Base-by-base conservation (phyloP, 2,113 vertebrate genomes). In the Malaclemys terrapin region DNA sequence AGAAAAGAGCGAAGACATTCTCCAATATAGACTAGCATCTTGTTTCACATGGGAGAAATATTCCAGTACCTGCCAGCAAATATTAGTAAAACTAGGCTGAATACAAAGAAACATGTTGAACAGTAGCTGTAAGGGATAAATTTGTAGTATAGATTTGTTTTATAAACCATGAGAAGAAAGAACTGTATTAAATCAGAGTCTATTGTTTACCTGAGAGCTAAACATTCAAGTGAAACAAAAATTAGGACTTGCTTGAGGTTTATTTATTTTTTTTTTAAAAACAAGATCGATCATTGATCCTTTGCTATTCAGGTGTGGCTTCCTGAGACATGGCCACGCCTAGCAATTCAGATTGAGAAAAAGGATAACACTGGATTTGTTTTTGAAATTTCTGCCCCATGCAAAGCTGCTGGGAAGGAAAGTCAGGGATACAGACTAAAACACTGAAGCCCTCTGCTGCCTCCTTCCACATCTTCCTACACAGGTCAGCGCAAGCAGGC, bases 371-470 rank as follows among this genome's bases (percentile, higher is more conserved):
- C 75, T 89, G 69, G 12, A 29, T 76, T 90, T 57, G 45, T 35
- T 35, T 78, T 27, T 25, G 19, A 84, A 78, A 59, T 29, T 52
- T 79, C 24, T 84, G 35, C 8, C 27, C 52, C 56, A 81, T 31
- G 31, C 54, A 53, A 90, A 80, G 27, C 72, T 75, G 22, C 72
- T 24, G 22, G 22, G 38, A 24, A 75, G 38, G 19, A 5, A 75
- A 45, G 72, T 25, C 38, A 45, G 38, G 9, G 38, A 29, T 17
- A 45, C 20, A 35, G 54, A 3, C 5, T 2, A 25, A 65, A 0
- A 0, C 1, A 1, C 29, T n/a, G 29, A 80, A 82, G 25, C n/a
- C 38, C 31, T 82, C 29, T 31, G 17, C 0, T 22, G 53, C 52
- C 65, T 10, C 3, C 3, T 56, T 76, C 5, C 31, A 2, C 85